phyloP scores from a whole-genome alignment of 2,113 vertebrate species.

The Danionella cerebrum region DNA sequence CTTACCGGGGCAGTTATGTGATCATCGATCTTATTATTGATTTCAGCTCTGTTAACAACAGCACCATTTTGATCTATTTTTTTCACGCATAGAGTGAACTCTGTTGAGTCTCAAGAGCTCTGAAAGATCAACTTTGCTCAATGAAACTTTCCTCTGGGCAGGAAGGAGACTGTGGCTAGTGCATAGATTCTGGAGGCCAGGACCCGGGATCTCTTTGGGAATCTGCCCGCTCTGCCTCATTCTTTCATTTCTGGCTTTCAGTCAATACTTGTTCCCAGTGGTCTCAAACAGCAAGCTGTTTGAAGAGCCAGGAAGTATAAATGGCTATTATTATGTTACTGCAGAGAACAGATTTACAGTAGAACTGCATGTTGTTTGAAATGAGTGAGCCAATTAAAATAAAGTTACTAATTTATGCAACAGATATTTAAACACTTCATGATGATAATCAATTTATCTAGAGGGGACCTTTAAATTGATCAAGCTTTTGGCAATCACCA shows the following conservation, averaged over 20 bases:
- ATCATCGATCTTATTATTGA: neutral
- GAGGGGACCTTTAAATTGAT: no score
- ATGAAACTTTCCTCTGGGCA: neutral
- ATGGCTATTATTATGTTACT: slow-evolving; percentile 74
- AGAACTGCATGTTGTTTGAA: slow-evolving; percentile 71
- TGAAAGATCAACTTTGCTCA: neutral
- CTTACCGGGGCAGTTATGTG: no score
- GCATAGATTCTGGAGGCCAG: slow-evolving; percentile 1
- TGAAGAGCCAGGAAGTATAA: slow-evolving; percentile 72
- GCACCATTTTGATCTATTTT: neutral
- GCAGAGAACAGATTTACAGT: slow-evolving; percentile 67
- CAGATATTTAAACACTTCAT: no score
- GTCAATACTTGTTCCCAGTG: slow-evolving; percentile 61
- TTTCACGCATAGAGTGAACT: neutral
- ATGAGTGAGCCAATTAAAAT: slow-evolving; percentile 64
- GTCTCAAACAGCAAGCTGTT: slow-evolving; percentile 68
- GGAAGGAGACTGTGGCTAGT: neutral
- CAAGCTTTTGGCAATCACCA: no score
- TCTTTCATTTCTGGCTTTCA: slow-evolving; percentile 62
- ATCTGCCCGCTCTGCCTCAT: slow-evolving; percentile 28
- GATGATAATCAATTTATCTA: no score
- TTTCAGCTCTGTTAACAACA: neutral
- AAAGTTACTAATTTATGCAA: no score
- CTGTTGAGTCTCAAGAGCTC: neutral
- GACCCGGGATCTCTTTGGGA: slow-evolving; percentile 61